Evolutionary conservation across 2,113 vertebrate genomes (phyloP), one percentile per base, ranked within the genome.

Genomic region (Epinephelus lanceolatus): DNA sequence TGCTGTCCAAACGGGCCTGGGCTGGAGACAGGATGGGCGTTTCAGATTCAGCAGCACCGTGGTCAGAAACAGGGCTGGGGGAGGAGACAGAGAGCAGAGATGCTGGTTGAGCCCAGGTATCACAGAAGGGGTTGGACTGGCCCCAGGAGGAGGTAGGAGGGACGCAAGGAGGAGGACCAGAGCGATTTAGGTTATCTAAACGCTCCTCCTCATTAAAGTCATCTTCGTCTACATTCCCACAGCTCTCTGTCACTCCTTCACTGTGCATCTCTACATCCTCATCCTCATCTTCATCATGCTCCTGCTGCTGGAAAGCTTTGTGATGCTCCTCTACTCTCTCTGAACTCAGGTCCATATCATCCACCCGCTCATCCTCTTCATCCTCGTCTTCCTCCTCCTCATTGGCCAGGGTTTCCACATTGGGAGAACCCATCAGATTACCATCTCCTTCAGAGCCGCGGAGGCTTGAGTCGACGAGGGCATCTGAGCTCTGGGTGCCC

Each of bases 181-280:
- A 81, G 19, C 84, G 89, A 71, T 90, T 94, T 19, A 95, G 84
- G 93, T 94, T 93, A 61, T 95, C 94, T 30, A 92, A 75, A 52
- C 88, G 92, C 27, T 89, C 91, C 47, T 94, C 95, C 47, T 95
- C 92, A 12, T 91, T 91, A 45, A 94, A 94, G 76, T 94, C 94
- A 12, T 95, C 94, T 37, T 94, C 94, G 4, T 95, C 94, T 19
- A 74, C 90, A 40, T 95, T 94, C 27, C 62, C 94, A 40, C 90
- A 83, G 85, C 89, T 94, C 80, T 95, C 95, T 0, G 88, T 93
- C 62, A 94, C 91, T 11, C 94, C 94, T 73, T 94, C 95, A 11
- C 94, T 95, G 80, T 89, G 91, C 95, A 95, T 96, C 81, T 96
- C 96, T 6, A 95, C 93, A 17, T 96, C 95, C 11, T 96, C 92